These are phyloP conservation scores for Dipodomys spectabilis DNA, from an alignment of 2,113 vertebrate species.

Conservation along the genomic window DNA sequence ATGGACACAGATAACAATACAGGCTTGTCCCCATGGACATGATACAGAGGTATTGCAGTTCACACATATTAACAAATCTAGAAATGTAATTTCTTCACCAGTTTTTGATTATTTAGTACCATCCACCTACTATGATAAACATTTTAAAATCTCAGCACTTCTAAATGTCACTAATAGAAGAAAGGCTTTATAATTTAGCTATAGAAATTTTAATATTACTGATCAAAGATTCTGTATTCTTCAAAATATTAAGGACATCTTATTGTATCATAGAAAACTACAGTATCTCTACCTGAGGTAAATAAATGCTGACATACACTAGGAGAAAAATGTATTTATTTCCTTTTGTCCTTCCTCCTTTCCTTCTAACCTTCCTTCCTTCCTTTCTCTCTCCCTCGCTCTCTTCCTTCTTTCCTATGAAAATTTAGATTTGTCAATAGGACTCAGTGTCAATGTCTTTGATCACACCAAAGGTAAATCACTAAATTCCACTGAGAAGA, in stretches of 20 bases:
- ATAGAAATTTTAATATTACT: constrained; percentile 65
- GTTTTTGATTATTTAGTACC: background rate
- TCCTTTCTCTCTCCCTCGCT: too few relatives aligned
- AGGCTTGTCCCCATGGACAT: background rate
- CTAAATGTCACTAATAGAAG: constrained; percentile 53
- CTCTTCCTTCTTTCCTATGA: too few relatives aligned
- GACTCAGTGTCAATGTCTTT: too few relatives aligned
- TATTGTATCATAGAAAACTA: background rate
- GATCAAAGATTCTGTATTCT: constrained; percentile 12
- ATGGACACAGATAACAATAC: background rate
- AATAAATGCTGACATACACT: constrained; percentile 2
- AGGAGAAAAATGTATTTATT: too few relatives aligned
- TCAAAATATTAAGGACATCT: background rate
- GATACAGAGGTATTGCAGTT: background rate
- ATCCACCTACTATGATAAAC: constrained; percentile 18
- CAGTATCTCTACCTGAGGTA: constrained; percentile 26
- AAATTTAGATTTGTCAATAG: too few relatives aligned
- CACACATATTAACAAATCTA: background rate
- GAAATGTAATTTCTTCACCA: constrained; percentile 28
- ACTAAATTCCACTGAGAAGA: background rate
- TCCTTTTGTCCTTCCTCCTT: too few relatives aligned
- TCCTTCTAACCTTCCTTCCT: too few relatives aligned
- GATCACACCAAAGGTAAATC: background rate
- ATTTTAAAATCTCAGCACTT: constrained; percentile 29
- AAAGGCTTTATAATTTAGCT: constrained; percentile 47